These are phyloP conservation scores for Melanotaenia boesemani DNA, from an alignment of 2,797 vertebrate species.

Conservation along the genomic window DNA sequence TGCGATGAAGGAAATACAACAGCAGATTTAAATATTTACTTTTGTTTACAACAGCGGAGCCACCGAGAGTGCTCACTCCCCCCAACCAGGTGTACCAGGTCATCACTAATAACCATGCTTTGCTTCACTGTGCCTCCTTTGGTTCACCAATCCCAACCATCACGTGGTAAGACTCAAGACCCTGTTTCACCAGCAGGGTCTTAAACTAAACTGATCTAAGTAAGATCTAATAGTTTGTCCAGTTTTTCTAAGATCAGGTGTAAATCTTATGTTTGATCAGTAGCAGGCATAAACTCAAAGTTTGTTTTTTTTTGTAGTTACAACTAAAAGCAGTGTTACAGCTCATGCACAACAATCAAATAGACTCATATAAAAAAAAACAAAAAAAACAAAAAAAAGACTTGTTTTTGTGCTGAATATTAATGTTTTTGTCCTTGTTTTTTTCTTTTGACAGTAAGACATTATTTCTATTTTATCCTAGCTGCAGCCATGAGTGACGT, in stretches of 20 bases:
- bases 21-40: not conserved
- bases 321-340: not conserved
- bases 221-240: not conserved
- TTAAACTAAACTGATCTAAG: not conserved
- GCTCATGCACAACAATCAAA: not conserved
- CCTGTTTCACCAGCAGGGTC: not conserved
- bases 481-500: not conserved
- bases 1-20: not conserved
- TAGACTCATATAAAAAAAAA: too few relatives aligned
- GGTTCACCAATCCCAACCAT: conserved; percentile 93
- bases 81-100: conserved; percentile 90
- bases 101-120: conserved; percentile 87
- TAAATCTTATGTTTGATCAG: not conserved
- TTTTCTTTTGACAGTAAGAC: not conserved
- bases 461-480: not conserved
- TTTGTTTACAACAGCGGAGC: conserved; percentile 85
- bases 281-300: not conserved
- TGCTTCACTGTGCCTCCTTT: conserved; percentile 92
- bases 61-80: conserved; percentile 92
- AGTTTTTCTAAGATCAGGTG: not conserved
- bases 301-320: not conserved
- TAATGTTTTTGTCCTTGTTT: too few relatives aligned
- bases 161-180: conserved; percentile 87
- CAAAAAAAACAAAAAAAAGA: too few relatives aligned
- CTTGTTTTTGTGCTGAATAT: not conserved